Conservation (phyloP, 2,888 invertebrate species). For the Geotrupes spiniger region DNA sequence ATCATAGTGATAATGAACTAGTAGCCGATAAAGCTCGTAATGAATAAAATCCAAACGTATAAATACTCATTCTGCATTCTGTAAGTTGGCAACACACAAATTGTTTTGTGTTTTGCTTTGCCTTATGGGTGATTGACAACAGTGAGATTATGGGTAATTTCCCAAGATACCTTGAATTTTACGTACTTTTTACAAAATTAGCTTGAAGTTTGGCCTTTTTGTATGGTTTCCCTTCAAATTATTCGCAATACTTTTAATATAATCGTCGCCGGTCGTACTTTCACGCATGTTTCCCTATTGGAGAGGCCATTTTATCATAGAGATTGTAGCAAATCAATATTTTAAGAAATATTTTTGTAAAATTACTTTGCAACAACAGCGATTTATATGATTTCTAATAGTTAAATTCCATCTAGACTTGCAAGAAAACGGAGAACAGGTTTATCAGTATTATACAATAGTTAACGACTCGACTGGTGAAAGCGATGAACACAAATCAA, state of each 20-base stretch:
- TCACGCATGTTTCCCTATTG: no score
- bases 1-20: no score
- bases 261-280: no score
- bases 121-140: constrained; percentile 19
- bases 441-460: constrained; percentile 36
- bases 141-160: constrained; percentile 45
- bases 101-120: constrained; percentile 2
- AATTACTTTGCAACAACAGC: background rate
- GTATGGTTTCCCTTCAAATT: no score
- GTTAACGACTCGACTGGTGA: constrained; percentile 23
- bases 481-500: constrained; percentile 21
- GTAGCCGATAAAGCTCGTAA: no score
- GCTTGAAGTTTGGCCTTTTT: no score
- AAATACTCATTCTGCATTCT: no score
- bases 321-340: background rate
- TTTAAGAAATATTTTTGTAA: constrained; percentile 3
- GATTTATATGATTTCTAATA: no score
- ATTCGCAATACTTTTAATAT: no score
- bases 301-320: background rate
- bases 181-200: constrained; percentile 23
- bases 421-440: constrained; percentile 25
- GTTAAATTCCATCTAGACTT: no score
- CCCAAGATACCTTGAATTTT: constrained; percentile 35
- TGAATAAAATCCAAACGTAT: no score
- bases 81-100: no score